Conservation (phyloP, 2,797 vertebrate species). For the Psittacula derbiana region DNA sequence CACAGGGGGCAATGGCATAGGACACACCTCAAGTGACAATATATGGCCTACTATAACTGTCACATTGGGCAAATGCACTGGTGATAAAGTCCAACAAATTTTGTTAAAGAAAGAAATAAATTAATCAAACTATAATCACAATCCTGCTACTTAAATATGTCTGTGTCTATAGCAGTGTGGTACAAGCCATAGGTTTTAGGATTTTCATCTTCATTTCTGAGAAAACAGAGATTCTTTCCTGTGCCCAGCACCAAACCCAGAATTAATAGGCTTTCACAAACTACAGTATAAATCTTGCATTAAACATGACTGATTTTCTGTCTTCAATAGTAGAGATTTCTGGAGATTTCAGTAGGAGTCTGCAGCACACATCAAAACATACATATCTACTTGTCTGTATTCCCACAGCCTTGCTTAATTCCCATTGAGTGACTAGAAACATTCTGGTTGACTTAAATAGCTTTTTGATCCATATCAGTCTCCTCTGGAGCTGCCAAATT, state of each 20-base stretch:
- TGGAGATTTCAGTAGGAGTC: neutral
- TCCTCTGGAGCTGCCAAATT: neutral
- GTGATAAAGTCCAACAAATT: neutral
- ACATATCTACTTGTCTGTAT: neutral
- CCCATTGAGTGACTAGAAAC: neutral
- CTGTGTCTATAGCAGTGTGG: neutral
- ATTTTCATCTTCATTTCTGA: neutral
- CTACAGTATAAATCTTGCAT: neutral
- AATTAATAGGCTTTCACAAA: neutral
- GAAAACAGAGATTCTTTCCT: neutral
- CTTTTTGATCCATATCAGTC: constrained; percentile 8
- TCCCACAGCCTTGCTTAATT: neutral
- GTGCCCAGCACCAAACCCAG: neutral
- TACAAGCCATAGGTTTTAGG: neutral
- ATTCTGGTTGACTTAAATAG: constrained; percentile 9
- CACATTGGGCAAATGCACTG: neutral
- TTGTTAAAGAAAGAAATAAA: neutral
- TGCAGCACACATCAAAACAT: neutral
- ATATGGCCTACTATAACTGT: neutral
- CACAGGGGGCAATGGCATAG: neutral
- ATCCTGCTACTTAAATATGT: neutral
- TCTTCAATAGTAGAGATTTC: neutral
- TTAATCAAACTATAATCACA: neutral
- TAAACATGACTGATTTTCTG: neutral
- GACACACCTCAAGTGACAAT: neutral